phyloP scores from a whole-genome alignment of 2,888 invertebrate species.

The Nasonia oneida region DNA sequence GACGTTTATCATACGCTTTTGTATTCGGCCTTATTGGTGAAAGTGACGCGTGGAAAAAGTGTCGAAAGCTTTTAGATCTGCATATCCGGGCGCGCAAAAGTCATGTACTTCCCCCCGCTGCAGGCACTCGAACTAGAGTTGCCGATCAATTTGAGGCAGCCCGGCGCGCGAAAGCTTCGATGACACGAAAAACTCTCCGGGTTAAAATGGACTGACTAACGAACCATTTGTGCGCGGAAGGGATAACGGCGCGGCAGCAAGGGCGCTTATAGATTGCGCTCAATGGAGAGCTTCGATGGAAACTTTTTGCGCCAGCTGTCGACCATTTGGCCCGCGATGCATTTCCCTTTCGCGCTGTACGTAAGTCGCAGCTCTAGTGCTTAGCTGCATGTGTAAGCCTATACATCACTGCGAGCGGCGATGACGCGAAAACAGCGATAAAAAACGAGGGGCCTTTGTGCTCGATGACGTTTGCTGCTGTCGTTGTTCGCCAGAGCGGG shows the following conservation, averaged over 20 bases:
- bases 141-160: slow-evolving; percentile 18
- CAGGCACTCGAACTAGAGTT: not conserved
- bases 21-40: not conserved
- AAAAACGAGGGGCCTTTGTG: slow-evolving; percentile 34
- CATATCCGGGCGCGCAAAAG: not conserved
- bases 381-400: not conserved
- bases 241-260: not conserved
- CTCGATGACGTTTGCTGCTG: slow-evolving; percentile 22
- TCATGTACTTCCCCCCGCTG: not conserved
- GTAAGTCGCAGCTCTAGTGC: not conserved
- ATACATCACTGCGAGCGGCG: slow-evolving; percentile 7
- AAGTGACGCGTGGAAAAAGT: no score
- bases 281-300: slow-evolving; percentile 21
- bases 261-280: not conserved
- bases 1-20: not conserved
- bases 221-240: slow-evolving; percentile 37
- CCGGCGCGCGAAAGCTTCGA: not conserved
- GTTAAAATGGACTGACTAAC: slow-evolving; percentile 27
- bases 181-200: not conserved
- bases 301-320: slow-evolving; percentile 47
- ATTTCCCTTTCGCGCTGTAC: slow-evolving; percentile 6
- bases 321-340: slow-evolving; percentile 37
- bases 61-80: not conserved
- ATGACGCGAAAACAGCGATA: slow-evolving; percentile 46
- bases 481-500: slow-evolving; percentile 12